Evolutionary conservation across 2,888 invertebrate species (phyloP), one percentile per base, ranked within the genome.

Genomic region (Crossocerus cetratus): DNA sequence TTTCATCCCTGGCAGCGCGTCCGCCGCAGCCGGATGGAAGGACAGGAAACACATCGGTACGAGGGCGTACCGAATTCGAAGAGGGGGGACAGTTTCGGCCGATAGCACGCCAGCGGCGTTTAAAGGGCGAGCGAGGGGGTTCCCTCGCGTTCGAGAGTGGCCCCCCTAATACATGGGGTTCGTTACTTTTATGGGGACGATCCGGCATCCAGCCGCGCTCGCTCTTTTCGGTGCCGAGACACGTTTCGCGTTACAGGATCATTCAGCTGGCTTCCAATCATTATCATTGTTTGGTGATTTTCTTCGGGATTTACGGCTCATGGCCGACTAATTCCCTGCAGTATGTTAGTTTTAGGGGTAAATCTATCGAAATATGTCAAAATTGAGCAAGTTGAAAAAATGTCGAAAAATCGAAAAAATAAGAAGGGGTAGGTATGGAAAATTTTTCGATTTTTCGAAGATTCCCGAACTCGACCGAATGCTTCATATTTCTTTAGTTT

Each of bases 31-130:
- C 63, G 61, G 74, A 76, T 72, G 74, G 67, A 76, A 82, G 83
- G 71, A 74, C 83, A 79, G 82, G 82, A 82, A 82, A 70, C 60
- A 66, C 69, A 55, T 57, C 20, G 16, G 49, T 8, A 8, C 53
- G 63, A 20, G 63, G 58, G 32, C 56, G 60, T 65, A 44, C 45
- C 60, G 18, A 68, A 72, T 68, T 64, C 53, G 53, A 44, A 55
- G 21, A 56, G 20, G 14, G n/a, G 3, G 44, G 18, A 67, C 58
- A 42, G 67, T 59, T 21, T 16, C 20, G 53, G 65, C 65, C 65
- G 74, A 61, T 65, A 55, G 69, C 14, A 53, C 14, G 53, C 69
- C 22, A 53, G 16, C 42, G 2, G 23, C 62, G 45, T 69, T 72
- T 43, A 58, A 74, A 62, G 16, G 32, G 32, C 32, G 32, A 32